These are phyloP conservation scores for Microtus richardsoni DNA, from an alignment of 2,113 vertebrate species.

Conservation along the genomic window DNA sequence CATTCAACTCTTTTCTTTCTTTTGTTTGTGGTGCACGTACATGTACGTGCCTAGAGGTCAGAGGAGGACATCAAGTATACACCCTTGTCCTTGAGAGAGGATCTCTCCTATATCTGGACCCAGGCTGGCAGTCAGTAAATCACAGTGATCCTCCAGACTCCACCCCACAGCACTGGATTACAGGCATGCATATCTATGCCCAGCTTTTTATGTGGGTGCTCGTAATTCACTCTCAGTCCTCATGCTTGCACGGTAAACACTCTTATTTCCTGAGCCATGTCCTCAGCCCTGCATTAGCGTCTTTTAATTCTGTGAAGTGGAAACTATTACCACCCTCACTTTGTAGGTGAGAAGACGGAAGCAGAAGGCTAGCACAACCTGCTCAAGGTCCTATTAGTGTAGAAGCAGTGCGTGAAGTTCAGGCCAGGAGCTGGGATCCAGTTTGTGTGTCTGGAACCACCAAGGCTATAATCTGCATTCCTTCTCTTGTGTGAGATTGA, in stretches of 20 bases:
- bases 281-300: background rate
- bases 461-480: background rate
- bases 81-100: background rate
- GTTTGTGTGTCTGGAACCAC: background rate
- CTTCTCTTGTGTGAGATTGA: background rate
- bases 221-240: background rate
- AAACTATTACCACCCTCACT: background rate
- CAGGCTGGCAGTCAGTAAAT: background rate
- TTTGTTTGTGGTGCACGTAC: too few species aligned
- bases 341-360: background rate
- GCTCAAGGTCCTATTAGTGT: background rate
- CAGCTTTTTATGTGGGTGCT: background rate
- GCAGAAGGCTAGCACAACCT: background rate
- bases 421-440: background rate
- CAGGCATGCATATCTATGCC: background rate
- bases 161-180: background rate
- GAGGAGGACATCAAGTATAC: background rate
- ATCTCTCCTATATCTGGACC: background rate
- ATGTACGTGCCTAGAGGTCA: background rate
- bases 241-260: background rate
- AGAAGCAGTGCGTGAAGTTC: background rate
- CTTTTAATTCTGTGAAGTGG: slow-evolving; percentile 21
- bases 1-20: background rate
- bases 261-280: background rate
- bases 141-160: background rate